Evolutionary conservation across 2,797 vertebrate genomes (phyloP), one percentile per base, ranked within the genome.

Genomic region (Clamator glandarius): DNA sequence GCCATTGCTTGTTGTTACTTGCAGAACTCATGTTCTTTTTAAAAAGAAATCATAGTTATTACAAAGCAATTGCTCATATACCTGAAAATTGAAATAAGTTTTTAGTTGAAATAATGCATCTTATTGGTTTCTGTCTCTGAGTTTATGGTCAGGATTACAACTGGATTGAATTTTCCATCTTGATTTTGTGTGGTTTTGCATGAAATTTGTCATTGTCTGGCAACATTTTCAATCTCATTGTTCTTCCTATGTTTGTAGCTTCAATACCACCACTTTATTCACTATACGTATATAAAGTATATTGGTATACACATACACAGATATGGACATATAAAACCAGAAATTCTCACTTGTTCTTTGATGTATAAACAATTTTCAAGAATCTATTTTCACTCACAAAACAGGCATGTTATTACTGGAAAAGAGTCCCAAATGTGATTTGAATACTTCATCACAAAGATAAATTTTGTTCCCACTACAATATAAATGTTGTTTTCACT

Each of bases 301-400:
- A 48, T 52, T 44, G 13, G 4, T 61, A 57, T 35, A 33, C 6
- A n/a, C 16, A 35, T 64, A 54, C n/a, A 28, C 15, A 82, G 19
- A 51, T 73, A 50, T 2, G 7, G 21, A 25, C 68, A 86, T 62
- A 35, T 33, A 78, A 88, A 41, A 1, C 8, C 31, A 44, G 36
- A 48, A 42, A 48, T 75, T 78, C 35, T 84, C 36, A 59, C 61
- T 77, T 66, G 33, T 61, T 78, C 36, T 87, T 68, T 72, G 66
- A 84, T 61, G 17, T 75, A 25, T 35, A 70, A 82, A 68, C 35
- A 79, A 69, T 76, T 84, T 84, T 75, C 51, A 81, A 44, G 18
- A 81, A 52, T 57, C 48, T 92, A 52, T 92, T 92, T 92, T 82
- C 41, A 89, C 35, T 31, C 55, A 48, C 14, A 83, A 92, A 92